Evolutionary conservation across 2,888 invertebrate species (phyloP).

Genomic region (Sthenelais limicola): DNA sequence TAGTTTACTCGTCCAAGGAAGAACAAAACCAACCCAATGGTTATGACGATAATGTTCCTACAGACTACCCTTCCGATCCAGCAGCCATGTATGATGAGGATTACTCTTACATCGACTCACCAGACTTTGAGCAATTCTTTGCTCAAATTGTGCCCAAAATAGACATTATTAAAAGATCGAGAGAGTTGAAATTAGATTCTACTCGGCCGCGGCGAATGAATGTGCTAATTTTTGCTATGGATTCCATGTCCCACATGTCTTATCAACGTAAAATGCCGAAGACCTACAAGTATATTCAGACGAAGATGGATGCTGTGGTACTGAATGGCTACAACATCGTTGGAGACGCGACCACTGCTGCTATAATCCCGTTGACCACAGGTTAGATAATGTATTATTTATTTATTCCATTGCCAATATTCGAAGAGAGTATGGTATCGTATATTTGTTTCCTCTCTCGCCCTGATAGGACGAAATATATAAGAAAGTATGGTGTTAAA

Average conservation of each 20-base stretch:
- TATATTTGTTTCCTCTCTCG: no score
- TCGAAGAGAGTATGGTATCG: no score
- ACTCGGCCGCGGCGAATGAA: no score
- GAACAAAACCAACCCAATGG: not conserved
- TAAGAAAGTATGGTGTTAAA: no score
- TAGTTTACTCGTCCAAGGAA: no score
- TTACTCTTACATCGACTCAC: constrained; percentile 31
- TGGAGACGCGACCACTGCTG: constrained; percentile 66
- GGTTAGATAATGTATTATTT: no score
- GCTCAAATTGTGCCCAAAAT: constrained; percentile 60
- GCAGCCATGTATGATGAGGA: constrained; percentile 23
- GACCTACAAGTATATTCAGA: constrained; percentile 59
- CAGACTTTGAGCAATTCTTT: constrained; percentile 64
- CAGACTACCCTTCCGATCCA: not conserved
- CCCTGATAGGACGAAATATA: no score
- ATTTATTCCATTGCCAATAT: no score
- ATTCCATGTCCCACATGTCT: constrained; percentile 65
- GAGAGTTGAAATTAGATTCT: constrained; percentile 31
- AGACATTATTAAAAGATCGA: constrained; percentile 58
- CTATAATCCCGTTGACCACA: constrained; percentile 65
- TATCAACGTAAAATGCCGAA: constrained; percentile 63
- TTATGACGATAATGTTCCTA: not conserved
- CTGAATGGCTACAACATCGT: constrained; percentile 68
- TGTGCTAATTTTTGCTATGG: constrained; percentile 65
- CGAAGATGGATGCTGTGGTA: constrained; percentile 56